A percentile compares a stretch with the other conserved stretches of the same genome.
Conservation (phyloP, 2,888 invertebrate species). For the Patella depressa region DNA sequence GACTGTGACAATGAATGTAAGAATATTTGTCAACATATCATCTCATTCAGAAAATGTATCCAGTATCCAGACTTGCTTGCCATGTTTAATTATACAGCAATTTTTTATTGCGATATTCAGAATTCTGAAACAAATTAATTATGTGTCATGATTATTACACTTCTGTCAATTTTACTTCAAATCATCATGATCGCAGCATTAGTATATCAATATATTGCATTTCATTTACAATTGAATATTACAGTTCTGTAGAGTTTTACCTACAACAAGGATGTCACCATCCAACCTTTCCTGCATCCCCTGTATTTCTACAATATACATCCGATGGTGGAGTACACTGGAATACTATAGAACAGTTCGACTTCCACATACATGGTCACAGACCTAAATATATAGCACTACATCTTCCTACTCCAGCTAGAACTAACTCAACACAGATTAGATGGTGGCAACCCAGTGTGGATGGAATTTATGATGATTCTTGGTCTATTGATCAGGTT, state of each 20-base stretch:
- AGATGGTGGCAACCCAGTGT: conserved; percentile 70
- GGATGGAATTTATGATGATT: conserved; percentile 62
- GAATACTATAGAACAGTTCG: conserved; percentile 69
- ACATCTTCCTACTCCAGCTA: conserved; percentile 62
- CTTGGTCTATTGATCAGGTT: conserved; percentile 73
- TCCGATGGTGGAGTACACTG: conserved; percentile 70
- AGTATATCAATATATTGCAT: too few species aligned
- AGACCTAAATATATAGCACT: conserved; percentile 63
- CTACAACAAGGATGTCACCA: conserved; percentile 64
- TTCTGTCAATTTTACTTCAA: too few species aligned
- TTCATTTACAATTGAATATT: conserved; percentile 7
- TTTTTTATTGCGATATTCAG: too few species aligned
- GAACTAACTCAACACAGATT: conserved; percentile 62
- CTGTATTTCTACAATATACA: conserved; percentile 70
- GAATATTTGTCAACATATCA: too few species aligned
- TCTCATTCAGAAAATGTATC: too few species aligned
- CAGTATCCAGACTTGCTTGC: too few species aligned
- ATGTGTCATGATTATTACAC: too few species aligned
- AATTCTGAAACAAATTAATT: too few species aligned
- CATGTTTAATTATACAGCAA: too few species aligned
- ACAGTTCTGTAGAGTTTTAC: conserved; percentile 71
- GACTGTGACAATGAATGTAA: too few species aligned
- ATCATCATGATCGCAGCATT: too few species aligned
- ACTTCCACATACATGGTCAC: conserved; percentile 57
- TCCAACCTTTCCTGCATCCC: conserved; percentile 50